Conservation (phyloP, 2,888 invertebrate genomes). For the Cephus runcator region DNA sequence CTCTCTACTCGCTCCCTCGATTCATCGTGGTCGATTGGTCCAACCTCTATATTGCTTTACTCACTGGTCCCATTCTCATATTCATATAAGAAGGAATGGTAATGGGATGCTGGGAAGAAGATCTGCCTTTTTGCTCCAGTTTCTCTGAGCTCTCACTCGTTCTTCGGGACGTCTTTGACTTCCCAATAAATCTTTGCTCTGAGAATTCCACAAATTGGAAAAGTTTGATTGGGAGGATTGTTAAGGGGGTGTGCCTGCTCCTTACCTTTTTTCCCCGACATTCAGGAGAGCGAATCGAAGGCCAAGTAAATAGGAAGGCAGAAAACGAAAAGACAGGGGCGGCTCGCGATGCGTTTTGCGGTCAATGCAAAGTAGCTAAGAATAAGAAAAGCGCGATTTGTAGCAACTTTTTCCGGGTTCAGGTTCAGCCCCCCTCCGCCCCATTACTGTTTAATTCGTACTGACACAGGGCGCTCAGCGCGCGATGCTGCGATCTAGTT, state of each 20-base stretch:
- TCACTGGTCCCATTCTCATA: not conserved
- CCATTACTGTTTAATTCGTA: constrained; percentile 32
- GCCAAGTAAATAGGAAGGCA: not conserved
- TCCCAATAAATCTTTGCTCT: not conserved
- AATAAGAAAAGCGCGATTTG: constrained; percentile 39
- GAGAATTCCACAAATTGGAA: constrained; percentile 1
- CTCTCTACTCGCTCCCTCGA: not conserved
- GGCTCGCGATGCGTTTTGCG: not conserved
- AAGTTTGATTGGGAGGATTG: not conserved
- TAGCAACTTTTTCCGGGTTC: no score
- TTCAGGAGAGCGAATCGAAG: not conserved
- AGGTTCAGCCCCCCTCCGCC: constrained; percentile 17
- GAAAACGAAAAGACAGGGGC: not conserved
- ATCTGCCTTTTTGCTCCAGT: not conserved
- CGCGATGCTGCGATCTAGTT: constrained; percentile 16
- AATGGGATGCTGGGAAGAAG: not conserved
- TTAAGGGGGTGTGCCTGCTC: not conserved
- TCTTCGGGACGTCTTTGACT: not conserved
- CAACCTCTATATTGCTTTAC: not conserved
- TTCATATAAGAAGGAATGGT: not conserved
- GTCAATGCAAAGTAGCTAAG: constrained; percentile 32
- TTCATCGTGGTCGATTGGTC: not conserved
- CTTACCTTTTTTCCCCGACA: not conserved
- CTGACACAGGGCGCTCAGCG: not conserved
- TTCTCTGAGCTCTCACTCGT: not conserved